Conservation (phyloP, 2,888 invertebrate genomes). For the Clunio marinus region DNA sequence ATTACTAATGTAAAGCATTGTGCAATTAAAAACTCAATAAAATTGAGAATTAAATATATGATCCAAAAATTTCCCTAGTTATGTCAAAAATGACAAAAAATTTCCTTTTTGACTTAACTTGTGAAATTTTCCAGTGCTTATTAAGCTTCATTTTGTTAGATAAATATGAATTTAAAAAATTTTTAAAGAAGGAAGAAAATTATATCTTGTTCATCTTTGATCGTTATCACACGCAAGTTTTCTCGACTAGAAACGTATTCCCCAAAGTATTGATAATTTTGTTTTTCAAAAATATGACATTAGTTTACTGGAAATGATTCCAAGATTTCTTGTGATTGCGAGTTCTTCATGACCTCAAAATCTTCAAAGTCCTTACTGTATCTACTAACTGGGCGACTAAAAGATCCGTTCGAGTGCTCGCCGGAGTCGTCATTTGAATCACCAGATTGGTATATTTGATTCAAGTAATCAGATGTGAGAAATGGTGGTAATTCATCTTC, state of each 20-base stretch:
- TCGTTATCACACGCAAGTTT: slow-evolving; percentile 24
- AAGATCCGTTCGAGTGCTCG: slow-evolving; percentile 45
- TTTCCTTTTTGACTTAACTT: too few species aligned
- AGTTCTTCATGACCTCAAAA: slow-evolving; percentile 52
- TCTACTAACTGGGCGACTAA: slow-evolving; percentile 55
- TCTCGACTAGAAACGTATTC: slow-evolving; percentile 19
- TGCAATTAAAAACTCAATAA: slow-evolving; percentile 23
- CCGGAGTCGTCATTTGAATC: slow-evolving; percentile 40
- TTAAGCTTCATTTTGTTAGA: too few species aligned
- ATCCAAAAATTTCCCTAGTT: too few species aligned
- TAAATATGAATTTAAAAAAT: too few species aligned
- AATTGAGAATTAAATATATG: not conserved
- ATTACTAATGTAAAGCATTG: slow-evolving; percentile 8
- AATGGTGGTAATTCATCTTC: slow-evolving; percentile 68
- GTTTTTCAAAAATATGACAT: too few species aligned
- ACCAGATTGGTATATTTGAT: slow-evolving; percentile 55
- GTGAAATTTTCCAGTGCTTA: too few species aligned
- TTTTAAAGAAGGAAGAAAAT: not conserved
- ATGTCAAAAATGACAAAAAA: too few species aligned
- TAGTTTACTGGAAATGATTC: slow-evolving; percentile 21
- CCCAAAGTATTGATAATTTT: too few species aligned
- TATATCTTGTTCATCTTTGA: slow-evolving; percentile 5
- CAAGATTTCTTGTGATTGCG: slow-evolving; percentile 43
- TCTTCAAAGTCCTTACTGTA: slow-evolving; percentile 57
- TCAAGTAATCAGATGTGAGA: slow-evolving; percentile 68